phyloP scores from a whole-genome alignment of 2,113 vertebrate genomes.

The Aegotheles bennettii region DNA sequence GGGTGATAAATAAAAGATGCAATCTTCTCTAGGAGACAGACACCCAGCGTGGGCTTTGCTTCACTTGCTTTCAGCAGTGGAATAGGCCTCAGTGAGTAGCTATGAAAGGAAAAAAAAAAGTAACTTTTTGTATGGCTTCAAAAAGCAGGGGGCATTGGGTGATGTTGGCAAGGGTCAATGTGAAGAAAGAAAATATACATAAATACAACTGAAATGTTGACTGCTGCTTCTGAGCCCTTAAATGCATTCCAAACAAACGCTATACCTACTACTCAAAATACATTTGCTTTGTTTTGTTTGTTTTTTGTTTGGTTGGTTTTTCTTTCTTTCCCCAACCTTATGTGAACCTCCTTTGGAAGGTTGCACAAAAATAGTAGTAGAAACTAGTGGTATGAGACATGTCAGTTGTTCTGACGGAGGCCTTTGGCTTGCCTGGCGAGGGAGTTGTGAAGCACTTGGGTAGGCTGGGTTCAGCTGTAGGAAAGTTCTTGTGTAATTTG shows the following conservation, averaged over 20 bases:
- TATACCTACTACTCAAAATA: constrained; percentile 36
- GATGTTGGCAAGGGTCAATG: constrained; percentile 42
- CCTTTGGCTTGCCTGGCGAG: neutral
- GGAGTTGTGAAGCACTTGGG: neutral
- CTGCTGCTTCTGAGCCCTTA: constrained; percentile 37
- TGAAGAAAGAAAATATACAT: constrained; percentile 23
- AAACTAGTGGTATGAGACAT: neutral
- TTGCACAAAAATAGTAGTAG: neutral
- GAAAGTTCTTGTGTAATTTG: constrained; percentile 2
- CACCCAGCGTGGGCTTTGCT: constrained; percentile 76
- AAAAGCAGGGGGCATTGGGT: neutral
- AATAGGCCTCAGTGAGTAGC: constrained; percentile 73
- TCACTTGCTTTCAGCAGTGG: constrained; percentile 71
- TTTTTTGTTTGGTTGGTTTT: no score
- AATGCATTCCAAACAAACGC: neutral
- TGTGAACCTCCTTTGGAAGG: neutral
- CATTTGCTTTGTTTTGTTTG: neutral
- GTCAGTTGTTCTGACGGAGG: neutral
- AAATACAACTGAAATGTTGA: constrained; percentile 25
- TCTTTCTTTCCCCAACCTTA: neutral
- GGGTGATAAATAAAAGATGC: constrained; percentile 96
- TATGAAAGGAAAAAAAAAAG: constrained; percentile 50
- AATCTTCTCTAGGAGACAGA: constrained; percentile 85
- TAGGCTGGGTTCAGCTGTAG: neutral
- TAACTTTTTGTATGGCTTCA: constrained; percentile 58